phyloP scores from a whole-genome alignment of 2,797 vertebrate genomes.

The Hoplostethus mediterraneus region DNA sequence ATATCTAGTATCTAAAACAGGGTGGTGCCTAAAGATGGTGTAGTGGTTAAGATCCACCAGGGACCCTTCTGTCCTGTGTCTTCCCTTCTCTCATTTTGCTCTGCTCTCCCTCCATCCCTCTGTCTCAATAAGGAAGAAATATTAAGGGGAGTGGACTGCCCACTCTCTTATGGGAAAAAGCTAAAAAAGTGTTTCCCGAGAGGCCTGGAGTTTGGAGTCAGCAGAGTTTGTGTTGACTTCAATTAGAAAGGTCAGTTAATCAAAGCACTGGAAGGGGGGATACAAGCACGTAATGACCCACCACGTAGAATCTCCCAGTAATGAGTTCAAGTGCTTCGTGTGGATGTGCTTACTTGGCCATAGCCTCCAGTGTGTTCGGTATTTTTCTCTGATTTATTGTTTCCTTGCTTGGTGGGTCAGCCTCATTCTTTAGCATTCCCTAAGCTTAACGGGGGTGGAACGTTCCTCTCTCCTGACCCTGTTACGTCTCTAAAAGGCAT shows the following conservation, averaged over 20 bases:
- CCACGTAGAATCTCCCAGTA: conserved; percentile 36
- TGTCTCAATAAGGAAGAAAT: background rate
- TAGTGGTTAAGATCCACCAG: background rate
- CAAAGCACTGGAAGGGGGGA: conserved; percentile 44
- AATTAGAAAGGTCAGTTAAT: conserved; percentile 40
- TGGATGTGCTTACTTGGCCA: conserved; percentile 68
- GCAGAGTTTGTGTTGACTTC: conserved; percentile 36
- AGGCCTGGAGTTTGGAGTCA: conserved; percentile 21
- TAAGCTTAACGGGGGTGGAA: conserved; percentile 56
- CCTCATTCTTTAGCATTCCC: conserved; percentile 48
- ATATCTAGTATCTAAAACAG: background rate
- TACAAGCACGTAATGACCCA: conserved; percentile 45
- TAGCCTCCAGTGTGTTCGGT: conserved; percentile 48
- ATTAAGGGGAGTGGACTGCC: conserved; percentile 5
- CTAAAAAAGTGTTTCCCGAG: conserved; percentile 12
- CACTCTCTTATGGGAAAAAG: conserved; percentile 26
- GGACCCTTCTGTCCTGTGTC: background rate
- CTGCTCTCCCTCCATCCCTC: conserved; percentile 5
- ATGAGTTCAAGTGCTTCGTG: conserved; percentile 65
- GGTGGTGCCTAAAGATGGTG: background rate
- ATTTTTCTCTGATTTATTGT: conserved; percentile 71
- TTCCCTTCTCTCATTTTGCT: too few relatives aligned
- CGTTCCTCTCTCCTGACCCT: conserved; percentile 51
- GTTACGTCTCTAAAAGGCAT: conserved; percentile 33
- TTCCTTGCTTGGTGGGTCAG: conserved; percentile 45